Evolutionary conservation across 2,797 vertebrate species (phyloP), one percentile per base, ranked within the genome.

Genomic region (Thunnus albacares): DNA sequence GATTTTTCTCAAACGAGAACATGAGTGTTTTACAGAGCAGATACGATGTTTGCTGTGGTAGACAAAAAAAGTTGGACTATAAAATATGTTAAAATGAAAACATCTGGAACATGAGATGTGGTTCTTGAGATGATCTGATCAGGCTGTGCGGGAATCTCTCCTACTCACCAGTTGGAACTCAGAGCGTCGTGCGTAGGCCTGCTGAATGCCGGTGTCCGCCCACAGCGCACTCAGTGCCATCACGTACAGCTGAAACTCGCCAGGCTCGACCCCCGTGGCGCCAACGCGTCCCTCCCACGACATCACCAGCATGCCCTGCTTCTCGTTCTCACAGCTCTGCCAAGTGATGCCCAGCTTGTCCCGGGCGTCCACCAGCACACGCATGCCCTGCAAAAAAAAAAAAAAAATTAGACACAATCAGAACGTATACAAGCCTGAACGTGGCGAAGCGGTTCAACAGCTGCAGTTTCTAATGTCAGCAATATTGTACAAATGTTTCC

Each of bases 231-330:
- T 92, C 89, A 99, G 94, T 0, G 97, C 98, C 0, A 96, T 97
- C 17, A 97, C 97, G 0, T 99, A 99, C 18, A 98, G 96, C 94
- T 99, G 98, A 85, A 99, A 99, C 82, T 97, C 97, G 60, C 96
- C 93, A 2, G 98, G 97, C 90, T 99, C 98, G n/a, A 99, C 94
- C 63, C 90, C 93, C 1, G 96, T 94, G 86, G 96, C 92, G 24
- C 98, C 97, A 0, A 95, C 96, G 35, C 96, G 97, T 77, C 96
- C 98, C 87, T 98, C 97, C 68, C 98, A 99, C 72, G 97, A 97
- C 98, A 99, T 98, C 92, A 99, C 94, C 91, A 99, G 97, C 97
- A 98, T 97, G 14, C 97, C 97, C 3, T 98, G 97, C 92, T 99
- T 99, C 93, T 98, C 97, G 3, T 99, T 99, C 88, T 98, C 98